Evolutionary conservation across 2,888 invertebrate species (phyloP), one percentile per base, ranked within the genome.

Genomic region (Allolobophora icterica): DNA sequence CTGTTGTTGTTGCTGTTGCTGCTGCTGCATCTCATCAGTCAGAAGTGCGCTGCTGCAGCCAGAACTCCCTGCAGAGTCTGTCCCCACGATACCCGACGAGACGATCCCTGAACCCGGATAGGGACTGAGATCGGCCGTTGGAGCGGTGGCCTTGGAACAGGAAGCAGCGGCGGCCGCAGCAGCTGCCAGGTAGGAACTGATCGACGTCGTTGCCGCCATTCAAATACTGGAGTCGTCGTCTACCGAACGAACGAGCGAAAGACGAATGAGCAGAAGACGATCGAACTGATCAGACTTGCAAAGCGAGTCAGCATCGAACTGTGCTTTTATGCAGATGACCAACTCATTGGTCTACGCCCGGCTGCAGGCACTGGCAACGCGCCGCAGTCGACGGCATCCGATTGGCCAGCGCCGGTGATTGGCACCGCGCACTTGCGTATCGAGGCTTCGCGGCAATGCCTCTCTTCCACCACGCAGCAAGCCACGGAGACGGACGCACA

Each of bases 301-400:
- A 71, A 71, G 71, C 71, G 71, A 71, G 30, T 71, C 71, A n/a
- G 71, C 71, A n/a, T 71, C 71, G 71, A 71, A 71, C 30, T 71
- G 30, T 71, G 71, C 71, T 71, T 71, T 71, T 71, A 71, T 71
- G 71, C 71, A 71, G 71, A 71, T 71, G 30, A 71, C n/a, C 71
- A n/a, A 71, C 71, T 38, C 87, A 87, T 87, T 87, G 87, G 87
- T 87, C 87, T 35, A 34, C 87, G 87, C 87, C 24, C 87, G 87
- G 87, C 87, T 87, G 2, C 87, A 38, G 87, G 21, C 87, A 35
- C 34, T 34, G 38, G 35, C 35, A 33, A 35, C 5, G 87, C 87
- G 87, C 87, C 38, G 87, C 87, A 8, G 30, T 4, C n/a, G n/a
- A 71, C 87, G 34, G 34, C 87, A 34, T 87, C 38, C 35, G 35